These are phyloP conservation scores for Aphidius colemani DNA, from an alignment of 2,888 invertebrate species.

Conservation along the genomic window DNA sequence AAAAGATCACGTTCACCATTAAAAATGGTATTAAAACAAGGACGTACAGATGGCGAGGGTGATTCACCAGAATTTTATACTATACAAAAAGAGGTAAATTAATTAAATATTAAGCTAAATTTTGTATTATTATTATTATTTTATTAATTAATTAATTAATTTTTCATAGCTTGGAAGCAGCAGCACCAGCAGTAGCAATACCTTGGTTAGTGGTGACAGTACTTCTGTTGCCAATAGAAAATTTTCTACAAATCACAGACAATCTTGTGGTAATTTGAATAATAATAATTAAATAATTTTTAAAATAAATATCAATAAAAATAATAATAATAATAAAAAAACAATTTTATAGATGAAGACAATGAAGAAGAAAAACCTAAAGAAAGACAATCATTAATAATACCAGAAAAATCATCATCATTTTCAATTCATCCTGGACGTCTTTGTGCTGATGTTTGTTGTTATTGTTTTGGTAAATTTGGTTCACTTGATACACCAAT, in stretches of 20 bases:
- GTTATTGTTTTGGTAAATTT: conserved; percentile 86
- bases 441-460: conserved; percentile 83
- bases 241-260: conserved; percentile 61
- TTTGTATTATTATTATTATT: conserved; percentile 7
- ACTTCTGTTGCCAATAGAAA: conserved; percentile 61
- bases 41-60: conserved; percentile 63
- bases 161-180: conserved; percentile 56
- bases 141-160: conserved; percentile 4
- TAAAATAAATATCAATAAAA: background rate
- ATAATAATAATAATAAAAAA: background rate
- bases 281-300: background rate
- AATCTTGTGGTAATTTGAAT: conserved; percentile 61
- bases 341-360: conserved; percentile 47
- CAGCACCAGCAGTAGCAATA: too few relatives aligned
- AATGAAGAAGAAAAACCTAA: conserved; percentile 55
- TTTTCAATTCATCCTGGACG: conserved; percentile 85
- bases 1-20: conserved; percentile 70
- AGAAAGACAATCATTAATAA: conserved; percentile 70
- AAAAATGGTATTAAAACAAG: conserved; percentile 76
- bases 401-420: conserved; percentile 86
- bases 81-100: conserved; percentile 71
- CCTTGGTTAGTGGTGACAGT: conserved; percentile 49
- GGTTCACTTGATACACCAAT: conserved; percentile 85
- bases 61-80: conserved; percentile 68
- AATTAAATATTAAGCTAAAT: conserved; percentile 2